Evolutionary conservation across 2,113 vertebrate genomes (phyloP).

Genomic region (Turnix velox): DNA sequence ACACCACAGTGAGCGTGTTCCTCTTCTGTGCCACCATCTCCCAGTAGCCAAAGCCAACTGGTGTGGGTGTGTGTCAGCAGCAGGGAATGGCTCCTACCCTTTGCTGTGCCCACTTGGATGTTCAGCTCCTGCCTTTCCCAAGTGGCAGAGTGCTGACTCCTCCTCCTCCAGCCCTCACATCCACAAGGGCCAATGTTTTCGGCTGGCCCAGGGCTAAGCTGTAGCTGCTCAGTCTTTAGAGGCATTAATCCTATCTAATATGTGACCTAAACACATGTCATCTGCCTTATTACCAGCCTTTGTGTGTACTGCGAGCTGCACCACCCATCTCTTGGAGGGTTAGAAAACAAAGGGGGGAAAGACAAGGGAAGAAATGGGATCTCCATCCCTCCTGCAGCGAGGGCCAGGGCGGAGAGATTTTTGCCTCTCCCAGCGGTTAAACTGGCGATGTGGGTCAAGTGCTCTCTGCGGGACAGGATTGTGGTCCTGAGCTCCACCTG

Average conservation of each 20-base stretch:
- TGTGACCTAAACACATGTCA: slow-evolving; percentile 40
- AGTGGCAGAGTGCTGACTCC: background rate
- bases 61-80: background rate
- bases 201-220: slow-evolving; percentile 35
- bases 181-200: background rate
- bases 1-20: rapidly evolving
- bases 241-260: slow-evolving; percentile 34
- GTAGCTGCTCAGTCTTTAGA: slow-evolving; percentile 17
- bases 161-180: background rate
- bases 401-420: background rate
- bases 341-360: background rate
- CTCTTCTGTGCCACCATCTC: background rate
- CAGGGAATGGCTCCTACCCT: background rate
- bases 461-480: background rate
- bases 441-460: background rate
- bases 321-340: background rate
- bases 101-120: background rate
- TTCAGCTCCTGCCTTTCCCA: background rate
- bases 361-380: background rate
- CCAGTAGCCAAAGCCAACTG: too few species aligned
- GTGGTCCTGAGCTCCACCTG: background rate
- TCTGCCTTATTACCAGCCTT: slow-evolving; percentile 35
- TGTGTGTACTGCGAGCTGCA: background rate
- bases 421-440: background rate
- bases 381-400: background rate